Evolutionary conservation across 1,140 invertebrate species (phyloP).

Genomic region (Homarus americanus): DNA sequence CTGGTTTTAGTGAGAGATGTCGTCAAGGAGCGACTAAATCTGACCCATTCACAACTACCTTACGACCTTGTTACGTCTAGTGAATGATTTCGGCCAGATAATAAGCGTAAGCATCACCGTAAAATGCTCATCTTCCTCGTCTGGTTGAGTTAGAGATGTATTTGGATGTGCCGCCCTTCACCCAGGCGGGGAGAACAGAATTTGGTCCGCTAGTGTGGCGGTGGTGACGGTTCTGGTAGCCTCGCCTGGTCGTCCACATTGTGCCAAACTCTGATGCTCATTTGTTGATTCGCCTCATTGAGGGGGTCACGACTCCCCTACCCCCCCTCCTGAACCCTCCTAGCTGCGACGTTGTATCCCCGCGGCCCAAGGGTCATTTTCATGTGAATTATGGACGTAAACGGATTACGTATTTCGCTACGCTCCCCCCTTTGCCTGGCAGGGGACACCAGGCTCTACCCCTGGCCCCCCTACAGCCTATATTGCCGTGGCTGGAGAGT

Average conservation of each 20-base stretch:
- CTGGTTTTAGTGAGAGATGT: slow-evolving; percentile 71
- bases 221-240: slow-evolving; percentile 25
- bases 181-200: slow-evolving; percentile 50
- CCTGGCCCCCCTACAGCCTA: slow-evolving; percentile 16
- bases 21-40: not conserved
- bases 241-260: slow-evolving; percentile 55
- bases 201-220: slow-evolving; percentile 50
- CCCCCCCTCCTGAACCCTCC: slow-evolving; percentile 11
- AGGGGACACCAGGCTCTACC: slow-evolving; percentile 18
- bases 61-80: slow-evolving; percentile 68
- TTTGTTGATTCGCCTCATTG: slow-evolving; percentile 71
- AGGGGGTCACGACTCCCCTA: slow-evolving; percentile 62
- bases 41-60: slow-evolving; percentile 59
- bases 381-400: slow-evolving; percentile 72
- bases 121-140: slow-evolving; percentile 72
- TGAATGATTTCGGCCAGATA: slow-evolving; percentile 71
- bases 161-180: slow-evolving; percentile 65
- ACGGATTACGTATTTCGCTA: slow-evolving; percentile 72
- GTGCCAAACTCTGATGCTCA: slow-evolving; percentile 69
- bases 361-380: slow-evolving; percentile 71
- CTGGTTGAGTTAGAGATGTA: slow-evolving; percentile 72
- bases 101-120: slow-evolving; percentile 70
- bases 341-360: slow-evolving; percentile 54
- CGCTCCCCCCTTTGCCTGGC: slow-evolving; percentile 24
- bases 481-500: slow-evolving; percentile 4